Base-by-base conservation (phyloP, 2,797 vertebrate species). In the Psittacula derbiana region DNA sequence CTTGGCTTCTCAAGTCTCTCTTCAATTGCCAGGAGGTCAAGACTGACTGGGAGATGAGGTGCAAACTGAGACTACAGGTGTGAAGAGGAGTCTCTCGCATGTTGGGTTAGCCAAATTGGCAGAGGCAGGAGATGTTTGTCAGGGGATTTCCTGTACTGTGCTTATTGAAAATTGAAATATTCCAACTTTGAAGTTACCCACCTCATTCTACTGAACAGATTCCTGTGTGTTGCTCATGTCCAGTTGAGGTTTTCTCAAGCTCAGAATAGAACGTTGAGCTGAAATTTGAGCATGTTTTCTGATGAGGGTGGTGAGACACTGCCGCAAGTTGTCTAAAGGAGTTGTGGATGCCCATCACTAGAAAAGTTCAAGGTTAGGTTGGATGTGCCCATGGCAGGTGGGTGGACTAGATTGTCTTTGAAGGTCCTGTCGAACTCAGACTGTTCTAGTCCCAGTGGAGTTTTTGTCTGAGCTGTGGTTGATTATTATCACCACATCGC, bases 401-500 rank as follows among this genome's bases (percentile, higher is more conserved):
- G 2, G 13, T 41, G 43, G 8, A 33, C 46, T 53, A 20, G 33
- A 20, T 73, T 19, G 10, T 55, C 15, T 69, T 40, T 67, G 15
- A 55, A 58, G 20, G 30, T 55, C 31, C 16, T 15, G 1, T 79
- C 73, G 18, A 53, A 28, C 17, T 30, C 33, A 58, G 46, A 53
- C 44, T 3, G 0, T 80, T 62, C 4, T n/a, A 28, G 33, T 60
- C 27, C 12, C 36, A 40, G 0, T 2, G 16, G 23, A 76, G 13
- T 62, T 58, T 40, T 40, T 74, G 21, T 64, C 17, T 64, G 80
- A 73, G 43, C 17, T 40, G 43, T 28, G 33, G 47, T 11, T 3
- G 5, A 17, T 41, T 31, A 8, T 71, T 55, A 2, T 9, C 14
- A 36, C 10, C 25, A 5, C 0, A 0, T 47, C 21, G 64, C 8